Conservation (phyloP, 2,888 invertebrate genomes). For the Lepeophtheirus nordmannii region DNA sequence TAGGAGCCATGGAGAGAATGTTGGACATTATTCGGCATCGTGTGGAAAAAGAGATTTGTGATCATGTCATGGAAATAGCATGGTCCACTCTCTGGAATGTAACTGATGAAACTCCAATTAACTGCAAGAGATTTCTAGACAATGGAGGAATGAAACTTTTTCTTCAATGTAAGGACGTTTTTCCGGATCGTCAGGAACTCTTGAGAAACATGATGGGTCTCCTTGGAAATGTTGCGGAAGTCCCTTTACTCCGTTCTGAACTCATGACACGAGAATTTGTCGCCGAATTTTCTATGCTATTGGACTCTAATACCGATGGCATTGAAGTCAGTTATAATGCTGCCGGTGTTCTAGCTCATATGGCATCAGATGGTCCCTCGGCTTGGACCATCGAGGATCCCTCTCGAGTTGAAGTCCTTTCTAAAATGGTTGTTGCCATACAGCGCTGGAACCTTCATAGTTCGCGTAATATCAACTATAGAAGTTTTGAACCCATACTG, state of each 20-base stretch:
- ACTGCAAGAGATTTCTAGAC: constrained; percentile 77
- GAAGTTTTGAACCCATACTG: constrained; percentile 77
- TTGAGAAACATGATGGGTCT: constrained; percentile 96
- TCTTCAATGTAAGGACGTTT: constrained; percentile 51
- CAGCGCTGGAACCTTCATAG: constrained; percentile 71
- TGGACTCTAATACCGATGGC: constrained; percentile 73
- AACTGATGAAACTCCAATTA: constrained; percentile 84
- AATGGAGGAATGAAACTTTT: constrained; percentile 79
- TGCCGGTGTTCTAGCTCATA: constrained; percentile 84
- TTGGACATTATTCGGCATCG: constrained; percentile 26
- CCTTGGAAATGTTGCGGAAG: constrained; percentile 90
- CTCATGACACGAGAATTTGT: constrained; percentile 69
- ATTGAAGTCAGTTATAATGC: constrained; percentile 55
- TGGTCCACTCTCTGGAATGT: constrained; percentile 99
- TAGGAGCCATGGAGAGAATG: constrained; percentile 62
- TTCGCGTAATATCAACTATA: constrained; percentile 86
- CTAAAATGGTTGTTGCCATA: constrained; percentile 62
- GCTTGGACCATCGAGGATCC: constrained; percentile 64
- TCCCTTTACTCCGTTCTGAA: constrained; percentile 56
- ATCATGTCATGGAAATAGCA: constrained; percentile 89
- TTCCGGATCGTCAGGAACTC: constrained; percentile 72
- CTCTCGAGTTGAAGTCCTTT: constrained; percentile 51
- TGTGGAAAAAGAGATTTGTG: constrained; percentile 42
- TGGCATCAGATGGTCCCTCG: constrained; percentile 73
- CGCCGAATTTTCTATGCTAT: constrained; percentile 63